phyloP scores from a whole-genome alignment of 2,888 invertebrate species.

The Morinoia aosen region DNA sequence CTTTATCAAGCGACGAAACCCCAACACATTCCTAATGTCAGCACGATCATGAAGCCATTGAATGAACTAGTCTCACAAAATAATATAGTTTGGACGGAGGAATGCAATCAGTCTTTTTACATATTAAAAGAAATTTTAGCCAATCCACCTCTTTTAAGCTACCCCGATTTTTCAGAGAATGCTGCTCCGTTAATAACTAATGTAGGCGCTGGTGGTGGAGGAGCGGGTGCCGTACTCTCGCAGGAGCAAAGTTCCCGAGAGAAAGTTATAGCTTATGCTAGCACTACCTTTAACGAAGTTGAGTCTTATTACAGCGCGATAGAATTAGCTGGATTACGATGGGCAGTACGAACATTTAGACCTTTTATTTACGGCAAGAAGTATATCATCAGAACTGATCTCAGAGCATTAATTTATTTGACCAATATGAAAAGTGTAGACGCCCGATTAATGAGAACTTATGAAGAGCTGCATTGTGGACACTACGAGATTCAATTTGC shows the following conservation, averaged over 20 bases:
- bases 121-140: constrained; percentile 23
- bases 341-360: neutral
- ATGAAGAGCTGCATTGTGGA: neutral
- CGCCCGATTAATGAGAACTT: constrained; percentile 8
- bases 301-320: neutral
- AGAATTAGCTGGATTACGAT: neutral
- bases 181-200: neutral
- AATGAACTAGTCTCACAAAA: neutral
- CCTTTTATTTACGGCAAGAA: constrained; percentile 17
- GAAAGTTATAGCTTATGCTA: neutral
- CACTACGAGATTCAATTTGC: neutral
- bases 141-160: neutral
- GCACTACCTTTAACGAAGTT: neutral
- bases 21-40: constrained; percentile 13
- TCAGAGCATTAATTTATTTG: neutral
- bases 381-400: constrained; percentile 25
- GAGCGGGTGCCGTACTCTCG: neutral
- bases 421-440: neutral
- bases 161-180: neutral
- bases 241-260: neutral
- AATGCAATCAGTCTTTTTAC: neutral
- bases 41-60: neutral
- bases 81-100: neutral
- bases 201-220: neutral
- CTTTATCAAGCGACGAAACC: no score